Evolutionary conservation across 1,140 invertebrate species (phyloP).

Genomic region (Tetragnatha versicolor): DNA sequence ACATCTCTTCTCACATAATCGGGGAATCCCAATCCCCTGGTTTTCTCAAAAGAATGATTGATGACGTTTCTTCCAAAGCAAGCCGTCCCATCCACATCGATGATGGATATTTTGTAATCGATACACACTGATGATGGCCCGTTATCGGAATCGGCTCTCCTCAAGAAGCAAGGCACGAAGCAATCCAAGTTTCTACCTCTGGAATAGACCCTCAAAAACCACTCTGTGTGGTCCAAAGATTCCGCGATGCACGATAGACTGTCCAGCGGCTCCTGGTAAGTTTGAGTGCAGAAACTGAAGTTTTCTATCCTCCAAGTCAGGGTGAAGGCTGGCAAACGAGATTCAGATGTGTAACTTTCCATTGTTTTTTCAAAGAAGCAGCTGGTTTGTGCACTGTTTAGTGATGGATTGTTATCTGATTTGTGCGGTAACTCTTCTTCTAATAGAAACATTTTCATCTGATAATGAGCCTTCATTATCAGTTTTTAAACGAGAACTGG

Average conservation of each 20-base stretch:
- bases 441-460: too few relatives aligned
- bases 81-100: background rate
- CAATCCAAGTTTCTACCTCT: background rate
- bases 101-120: background rate
- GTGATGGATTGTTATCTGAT: too few relatives aligned
- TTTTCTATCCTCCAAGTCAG: conserved; percentile 24
- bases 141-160: background rate
- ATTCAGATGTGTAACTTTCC: too few relatives aligned
- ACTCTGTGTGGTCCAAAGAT: conserved; percentile 1
- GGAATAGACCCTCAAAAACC: conserved; percentile 4
- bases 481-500: too few relatives aligned
- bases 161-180: conserved; percentile 3
- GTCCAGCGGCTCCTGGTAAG: background rate
- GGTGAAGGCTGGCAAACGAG: background rate
- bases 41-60: background rate
- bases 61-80: background rate
- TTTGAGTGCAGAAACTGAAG: background rate
- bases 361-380: too few relatives aligned
- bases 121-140: background rate
- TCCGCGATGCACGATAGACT: background rate
- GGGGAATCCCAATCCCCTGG: conserved; percentile 6
- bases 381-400: too few relatives aligned
- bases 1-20: conserved; percentile 3
- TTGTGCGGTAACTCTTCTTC: too few relatives aligned
- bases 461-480: too few relatives aligned